phyloP scores from a whole-genome alignment of 2,888 invertebrate species.

The Schrankia costaestrigalis region DNA sequence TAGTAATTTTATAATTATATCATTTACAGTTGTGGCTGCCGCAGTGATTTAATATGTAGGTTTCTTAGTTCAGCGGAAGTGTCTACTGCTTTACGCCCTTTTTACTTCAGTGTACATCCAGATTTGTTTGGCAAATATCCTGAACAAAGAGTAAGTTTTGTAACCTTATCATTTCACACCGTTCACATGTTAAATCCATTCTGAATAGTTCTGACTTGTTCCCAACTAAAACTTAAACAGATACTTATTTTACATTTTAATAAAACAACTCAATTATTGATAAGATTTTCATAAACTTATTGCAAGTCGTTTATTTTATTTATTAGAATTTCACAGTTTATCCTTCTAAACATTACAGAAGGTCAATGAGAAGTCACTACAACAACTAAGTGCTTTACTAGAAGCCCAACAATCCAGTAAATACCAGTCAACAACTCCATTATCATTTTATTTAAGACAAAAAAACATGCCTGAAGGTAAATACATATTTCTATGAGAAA shows the following conservation, averaged over 20 bases:
- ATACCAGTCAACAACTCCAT: slow-evolving; percentile 78
- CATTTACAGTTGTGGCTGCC: slow-evolving; percentile 39
- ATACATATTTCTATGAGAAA: not conserved
- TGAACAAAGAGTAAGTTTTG: slow-evolving; percentile 88
- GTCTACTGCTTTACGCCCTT: slow-evolving; percentile 93
- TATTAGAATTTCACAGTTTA: too few species aligned
- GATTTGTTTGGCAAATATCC: slow-evolving; percentile 97
- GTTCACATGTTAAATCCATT: too few species aligned
- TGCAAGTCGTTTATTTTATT: too few species aligned
- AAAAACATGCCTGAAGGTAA: slow-evolving; percentile 80
- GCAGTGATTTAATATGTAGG: slow-evolving; percentile 51
- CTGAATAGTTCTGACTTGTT: too few species aligned
- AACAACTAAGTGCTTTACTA: slow-evolving; percentile 91
- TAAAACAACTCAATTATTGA: too few species aligned
- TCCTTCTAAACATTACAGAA: slow-evolving; percentile 75
- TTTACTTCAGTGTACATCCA: slow-evolving; percentile 97
- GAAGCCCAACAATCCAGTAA: slow-evolving; percentile 87
- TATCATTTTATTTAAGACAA: slow-evolving; percentile 90
- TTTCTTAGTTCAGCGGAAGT: slow-evolving; percentile 89
- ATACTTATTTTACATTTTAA: too few species aligned
- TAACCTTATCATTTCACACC: too few species aligned
- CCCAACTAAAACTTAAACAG: too few species aligned
- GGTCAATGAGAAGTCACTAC: slow-evolving; percentile 94
- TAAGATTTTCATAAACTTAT: too few species aligned
- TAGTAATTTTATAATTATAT: not conserved